Conservation (phyloP, 2,797 vertebrate genomes). For the Clarias fuscus region DNA sequence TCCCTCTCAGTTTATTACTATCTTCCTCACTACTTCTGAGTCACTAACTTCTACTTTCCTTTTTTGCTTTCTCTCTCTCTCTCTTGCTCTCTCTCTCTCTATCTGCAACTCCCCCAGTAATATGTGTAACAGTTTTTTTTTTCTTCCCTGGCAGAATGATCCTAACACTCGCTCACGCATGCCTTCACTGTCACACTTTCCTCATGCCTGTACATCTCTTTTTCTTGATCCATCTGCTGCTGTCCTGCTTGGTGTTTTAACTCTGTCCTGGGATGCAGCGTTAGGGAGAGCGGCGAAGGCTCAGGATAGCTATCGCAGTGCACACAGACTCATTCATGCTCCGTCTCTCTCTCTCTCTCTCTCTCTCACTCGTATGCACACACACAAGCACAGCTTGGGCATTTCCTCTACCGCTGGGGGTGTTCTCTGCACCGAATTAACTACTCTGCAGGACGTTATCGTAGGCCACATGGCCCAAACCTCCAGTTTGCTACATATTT, state of each 20-base stretch:
- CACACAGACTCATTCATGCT: constrained; percentile 43
- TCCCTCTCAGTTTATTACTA: constrained; percentile 73
- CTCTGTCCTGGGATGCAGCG: constrained; percentile 34
- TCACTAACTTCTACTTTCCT: constrained; percentile 57
- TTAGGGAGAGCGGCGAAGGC: constrained; percentile 26
- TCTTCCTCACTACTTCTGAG: constrained; percentile 68
- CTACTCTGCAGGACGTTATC: constrained; percentile 49
- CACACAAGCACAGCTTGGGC: constrained; percentile 45
- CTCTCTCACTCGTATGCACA: neutral
- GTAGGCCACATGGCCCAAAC: constrained; percentile 45
- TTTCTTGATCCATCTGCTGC: constrained; percentile 48
- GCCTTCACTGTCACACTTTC: constrained; percentile 37
- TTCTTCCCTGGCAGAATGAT: constrained; percentile 46
- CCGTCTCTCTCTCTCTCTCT: neutral
- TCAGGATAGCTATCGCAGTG: constrained; percentile 39
- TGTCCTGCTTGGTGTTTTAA: constrained; percentile 48
- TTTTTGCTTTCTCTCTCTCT: constrained; percentile 40
- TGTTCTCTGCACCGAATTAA: constrained; percentile 51
- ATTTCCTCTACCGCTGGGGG: constrained; percentile 42
- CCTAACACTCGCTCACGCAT: constrained; percentile 43
- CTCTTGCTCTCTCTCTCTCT: constrained; percentile 36
- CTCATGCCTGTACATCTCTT: constrained; percentile 45
- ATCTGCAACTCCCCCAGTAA: constrained; percentile 58
- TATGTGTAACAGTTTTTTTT: constrained; percentile 55
- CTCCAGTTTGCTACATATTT: constrained; percentile 39